Percentiles rank a stretch among this genome's conserved stretches.
Evolutionary conservation across 1,140 invertebrate species (phyloP).

Genomic region (Amphibalanus amphitrite): DNA sequence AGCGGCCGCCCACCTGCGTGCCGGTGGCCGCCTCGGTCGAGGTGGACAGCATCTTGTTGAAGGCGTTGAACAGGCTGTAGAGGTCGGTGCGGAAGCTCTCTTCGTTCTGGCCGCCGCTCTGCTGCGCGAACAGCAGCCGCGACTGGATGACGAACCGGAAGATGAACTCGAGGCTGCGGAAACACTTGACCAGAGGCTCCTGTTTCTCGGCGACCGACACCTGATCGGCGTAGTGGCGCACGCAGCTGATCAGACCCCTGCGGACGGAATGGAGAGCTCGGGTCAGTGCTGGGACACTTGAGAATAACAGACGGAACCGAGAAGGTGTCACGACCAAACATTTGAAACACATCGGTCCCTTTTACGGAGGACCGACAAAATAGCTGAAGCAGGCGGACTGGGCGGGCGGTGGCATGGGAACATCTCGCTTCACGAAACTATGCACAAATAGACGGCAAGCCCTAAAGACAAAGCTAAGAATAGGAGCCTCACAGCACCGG

Average conservation of each 20-base stretch:
- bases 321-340: conserved; percentile 18
- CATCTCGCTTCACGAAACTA: conserved; percentile 18
- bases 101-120: conserved; percentile 69
- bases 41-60: conserved; percentile 34
- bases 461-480: too few species aligned
- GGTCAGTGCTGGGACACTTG: background rate
- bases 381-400: conserved; percentile 19
- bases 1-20: conserved; percentile 44
- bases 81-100: conserved; percentile 45
- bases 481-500: too few species aligned
- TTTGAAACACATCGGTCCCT: conserved; percentile 16
- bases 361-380: background rate
- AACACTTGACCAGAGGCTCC: conserved; percentile 74
- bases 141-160: conserved; percentile 92
- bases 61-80: conserved; percentile 19
- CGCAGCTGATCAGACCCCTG: conserved; percentile 64
- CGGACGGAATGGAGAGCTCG: conserved; percentile 8
- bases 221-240: conserved; percentile 78
- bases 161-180: conserved; percentile 79
- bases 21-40: conserved; percentile 51
- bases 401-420: conserved; percentile 11
- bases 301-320: background rate
- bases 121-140: conserved; percentile 64
- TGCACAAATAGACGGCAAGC: too few species aligned
- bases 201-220: conserved; percentile 55